Percentiles rank a stretch among this genome's conserved stretches.
These are phyloP conservation scores for Drosophila ercepeae DNA, from an alignment of 1,140 invertebrate species.

Conservation along the genomic window DNA sequence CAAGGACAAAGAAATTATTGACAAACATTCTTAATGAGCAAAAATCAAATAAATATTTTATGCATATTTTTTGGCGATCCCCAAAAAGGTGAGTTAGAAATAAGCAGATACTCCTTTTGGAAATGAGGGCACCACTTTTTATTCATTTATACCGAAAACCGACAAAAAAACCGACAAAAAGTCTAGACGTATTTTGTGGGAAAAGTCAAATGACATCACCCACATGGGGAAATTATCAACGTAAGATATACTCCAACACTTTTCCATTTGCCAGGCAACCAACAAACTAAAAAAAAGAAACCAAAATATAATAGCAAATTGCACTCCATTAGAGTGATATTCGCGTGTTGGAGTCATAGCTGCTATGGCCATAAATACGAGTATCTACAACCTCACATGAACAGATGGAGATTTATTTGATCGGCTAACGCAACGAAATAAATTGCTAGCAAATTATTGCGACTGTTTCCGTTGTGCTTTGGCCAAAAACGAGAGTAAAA, in stretches of 20 bases:
- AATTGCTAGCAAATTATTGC: constrained; percentile 74
- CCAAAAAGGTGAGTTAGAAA: background rate
- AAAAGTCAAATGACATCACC: constrained; percentile 13
- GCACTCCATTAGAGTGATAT: constrained; percentile 31
- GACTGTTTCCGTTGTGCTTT: constrained; percentile 62
- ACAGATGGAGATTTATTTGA: constrained; percentile 60
- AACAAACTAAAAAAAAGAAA: constrained; percentile 5
- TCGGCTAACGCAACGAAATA: constrained; percentile 68
- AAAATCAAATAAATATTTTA: background rate
- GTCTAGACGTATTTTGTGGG: background rate
- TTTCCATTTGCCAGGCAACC: background rate
- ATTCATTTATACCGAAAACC: too few species aligned
- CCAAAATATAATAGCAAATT: constrained; percentile 19
- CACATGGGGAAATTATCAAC: background rate
- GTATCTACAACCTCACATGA: constrained; percentile 20
- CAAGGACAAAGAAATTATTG: constrained; percentile 6
- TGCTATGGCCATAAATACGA: constrained; percentile 12
- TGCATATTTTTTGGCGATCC: background rate
- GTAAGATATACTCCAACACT: constrained; percentile 2
- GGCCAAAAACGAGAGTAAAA: constrained; percentile 65
- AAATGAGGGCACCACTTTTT: background rate
- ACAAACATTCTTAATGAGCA: background rate
- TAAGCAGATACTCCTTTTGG: background rate
- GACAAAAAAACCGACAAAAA: too few species aligned
- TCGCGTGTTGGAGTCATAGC: constrained; percentile 27